Evolutionary conservation across 2,113 vertebrate species (phyloP), one percentile per base, ranked within the genome.

Genomic region (Elephas maximus): DNA sequence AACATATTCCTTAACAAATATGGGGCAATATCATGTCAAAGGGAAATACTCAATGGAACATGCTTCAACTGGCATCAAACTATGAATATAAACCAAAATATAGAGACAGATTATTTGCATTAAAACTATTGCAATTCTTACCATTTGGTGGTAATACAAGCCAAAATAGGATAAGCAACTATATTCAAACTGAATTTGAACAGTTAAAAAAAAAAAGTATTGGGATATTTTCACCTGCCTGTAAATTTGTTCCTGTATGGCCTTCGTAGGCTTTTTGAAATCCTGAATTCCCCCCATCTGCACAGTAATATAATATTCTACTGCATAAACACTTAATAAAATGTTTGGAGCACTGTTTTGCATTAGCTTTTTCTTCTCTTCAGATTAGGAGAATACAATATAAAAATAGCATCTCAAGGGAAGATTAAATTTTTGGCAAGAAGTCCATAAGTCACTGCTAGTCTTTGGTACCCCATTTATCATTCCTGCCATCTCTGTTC

Each of bases 21-120:
- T 24, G 84, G 44, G 51, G 15, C 33, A 67, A 53, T 6, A 81
- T n/a, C 33, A 85, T 62, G 48, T 15, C 79, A 96, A 91, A 76
- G 45, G 33, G 30, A 41, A 82, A 23, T 74, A 67, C 18, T 24
- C 37, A 84, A 30, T 74, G 53, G 6, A 82, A 88, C 30, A 87
- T 69, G 73, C 8, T 81, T 63, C 90, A 26, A 78, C 6, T 41
- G 78, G 6, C 88, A 74, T 74, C 33, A 76, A 62, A 3, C 11
- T 88, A 67, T 62, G 20, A 76, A 80, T 93, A 91, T 23, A 96
- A 85, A 30, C 14, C 6, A 45, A 92, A 69, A 51, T 44, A 33
- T 65, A 12, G 12, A 71, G 6, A 18, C 74, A 92, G 3, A 86
- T 60, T 37, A 28, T 67, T 95, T 76, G 28, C 20, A 69, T 62